phyloP scores from a whole-genome alignment of 2,113 vertebrate species.

The Irena cyanogastra region DNA sequence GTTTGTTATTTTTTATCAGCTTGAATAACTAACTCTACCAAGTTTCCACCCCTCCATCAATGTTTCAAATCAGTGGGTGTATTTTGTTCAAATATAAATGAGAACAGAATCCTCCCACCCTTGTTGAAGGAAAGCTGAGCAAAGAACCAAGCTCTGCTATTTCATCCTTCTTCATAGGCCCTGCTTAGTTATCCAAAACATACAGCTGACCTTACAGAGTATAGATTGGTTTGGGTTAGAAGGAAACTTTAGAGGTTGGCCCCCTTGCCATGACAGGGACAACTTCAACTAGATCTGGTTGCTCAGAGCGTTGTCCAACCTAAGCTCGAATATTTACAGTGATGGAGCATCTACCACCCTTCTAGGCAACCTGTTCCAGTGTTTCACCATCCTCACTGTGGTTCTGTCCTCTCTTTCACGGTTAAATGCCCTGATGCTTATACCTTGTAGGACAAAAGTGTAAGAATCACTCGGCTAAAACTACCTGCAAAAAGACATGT shows the following conservation, averaged over 20 bases:
- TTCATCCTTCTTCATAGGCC: not conserved
- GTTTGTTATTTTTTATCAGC: not conserved
- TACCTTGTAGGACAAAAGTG: not conserved
- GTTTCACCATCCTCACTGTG: not conserved
- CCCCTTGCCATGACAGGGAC: no score
- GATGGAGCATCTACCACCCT: not conserved
- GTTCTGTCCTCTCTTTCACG: not conserved
- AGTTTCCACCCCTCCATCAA: rapidly evolving
- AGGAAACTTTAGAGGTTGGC: not conserved
- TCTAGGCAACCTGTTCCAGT: not conserved
- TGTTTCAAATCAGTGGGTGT: not conserved
- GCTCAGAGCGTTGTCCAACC: not conserved
- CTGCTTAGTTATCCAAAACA: not conserved
- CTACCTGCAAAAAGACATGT: not conserved
- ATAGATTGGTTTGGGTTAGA: not conserved
- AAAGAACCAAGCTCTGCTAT: not conserved
- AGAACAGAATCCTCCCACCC: not conserved
- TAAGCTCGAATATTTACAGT: rapidly evolving
- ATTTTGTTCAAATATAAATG: not conserved
- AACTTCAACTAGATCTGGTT: not conserved
- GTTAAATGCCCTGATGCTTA: not conserved
- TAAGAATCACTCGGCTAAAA: not conserved
- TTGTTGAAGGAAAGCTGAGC: not conserved
- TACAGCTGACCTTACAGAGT: not conserved
- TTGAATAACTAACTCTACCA: not conserved